These are phyloP conservation scores for Meta bourneti DNA, from an alignment of 2,888 invertebrate genomes.

Conservation along the genomic window DNA sequence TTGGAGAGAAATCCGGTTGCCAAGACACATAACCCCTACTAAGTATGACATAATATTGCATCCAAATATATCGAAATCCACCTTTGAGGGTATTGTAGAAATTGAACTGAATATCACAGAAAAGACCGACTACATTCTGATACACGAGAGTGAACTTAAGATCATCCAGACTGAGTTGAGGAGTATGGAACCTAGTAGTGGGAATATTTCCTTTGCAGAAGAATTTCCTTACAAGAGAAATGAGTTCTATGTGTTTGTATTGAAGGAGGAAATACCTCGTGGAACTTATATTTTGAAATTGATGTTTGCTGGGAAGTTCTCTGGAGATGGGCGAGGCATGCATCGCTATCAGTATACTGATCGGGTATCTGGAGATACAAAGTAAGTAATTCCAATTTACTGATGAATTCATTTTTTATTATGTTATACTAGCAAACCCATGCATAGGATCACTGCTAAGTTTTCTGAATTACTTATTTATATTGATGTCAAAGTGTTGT, in stretches of 20 bases:
- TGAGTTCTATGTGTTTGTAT: constrained; percentile 82
- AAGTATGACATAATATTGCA: constrained; percentile 86
- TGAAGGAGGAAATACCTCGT: constrained; percentile 78
- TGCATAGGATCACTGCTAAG: too few relatives aligned
- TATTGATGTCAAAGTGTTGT: too few relatives aligned
- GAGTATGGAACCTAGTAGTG: constrained; percentile 3
- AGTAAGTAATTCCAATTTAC: constrained; percentile 29
- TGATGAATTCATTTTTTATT: neutral
- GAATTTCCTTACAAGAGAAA: constrained; percentile 81
- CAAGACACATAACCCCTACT: constrained; percentile 84
- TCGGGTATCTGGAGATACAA: neutral
- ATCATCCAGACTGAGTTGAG: constrained; percentile 82
- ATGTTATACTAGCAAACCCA: too few relatives aligned
- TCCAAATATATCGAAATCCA: constrained; percentile 85
- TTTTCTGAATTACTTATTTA: too few relatives aligned
- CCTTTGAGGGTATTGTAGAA: constrained; percentile 84
- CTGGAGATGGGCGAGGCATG: constrained; percentile 32
- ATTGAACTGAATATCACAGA: constrained; percentile 79
- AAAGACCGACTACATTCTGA: constrained; percentile 80
- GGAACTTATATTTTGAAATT: constrained; percentile 84
- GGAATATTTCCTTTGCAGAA: constrained; percentile 43
- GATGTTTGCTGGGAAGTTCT: constrained; percentile 81
- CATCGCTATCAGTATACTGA: constrained; percentile 51
- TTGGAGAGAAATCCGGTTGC: constrained; percentile 83
- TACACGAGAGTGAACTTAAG: constrained; percentile 85